These are phyloP conservation scores for Tetragnatha versicolor DNA, from an alignment of 1,140 invertebrate genomes.

Conservation along the genomic window DNA sequence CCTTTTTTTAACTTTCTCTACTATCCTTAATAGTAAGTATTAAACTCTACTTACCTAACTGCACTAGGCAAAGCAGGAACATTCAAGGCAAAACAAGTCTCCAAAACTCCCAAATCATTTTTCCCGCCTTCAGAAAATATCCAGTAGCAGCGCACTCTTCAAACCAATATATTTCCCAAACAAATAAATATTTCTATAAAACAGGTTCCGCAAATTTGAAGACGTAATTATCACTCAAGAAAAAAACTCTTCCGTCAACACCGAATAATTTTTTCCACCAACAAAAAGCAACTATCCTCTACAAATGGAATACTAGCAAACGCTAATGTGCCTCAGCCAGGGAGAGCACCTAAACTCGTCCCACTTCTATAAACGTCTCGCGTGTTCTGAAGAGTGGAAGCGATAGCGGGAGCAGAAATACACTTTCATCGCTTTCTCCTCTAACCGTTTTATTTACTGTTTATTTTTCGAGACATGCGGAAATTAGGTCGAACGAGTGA, in stretches of 20 bases:
- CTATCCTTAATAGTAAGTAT: too few relatives aligned
- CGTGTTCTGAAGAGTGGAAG: conserved; percentile 5
- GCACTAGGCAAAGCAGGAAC: too few relatives aligned
- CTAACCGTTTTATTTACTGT: conserved; percentile 10
- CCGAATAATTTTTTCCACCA: not conserved
- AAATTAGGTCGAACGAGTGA: conserved; percentile 37
- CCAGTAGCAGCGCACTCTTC: not conserved
- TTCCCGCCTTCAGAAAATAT: conserved; percentile 21
- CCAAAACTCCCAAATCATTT: too few relatives aligned
- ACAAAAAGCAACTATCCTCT: not conserved
- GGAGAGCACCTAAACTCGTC: conserved; percentile 1
- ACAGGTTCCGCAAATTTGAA: not conserved
- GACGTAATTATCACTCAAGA: not conserved
- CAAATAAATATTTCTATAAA: conserved; percentile 8
- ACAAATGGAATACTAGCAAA: not conserved
- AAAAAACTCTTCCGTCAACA: not conserved
- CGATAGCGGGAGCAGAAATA: conserved; percentile 27
- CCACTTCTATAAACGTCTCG: not conserved
- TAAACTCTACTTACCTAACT: too few relatives aligned
- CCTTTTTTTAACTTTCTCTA: too few relatives aligned
- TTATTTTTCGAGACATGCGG: conserved; percentile 3
- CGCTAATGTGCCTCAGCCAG: not conserved
- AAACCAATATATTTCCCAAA: too few relatives aligned
- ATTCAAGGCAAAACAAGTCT: too few relatives aligned
- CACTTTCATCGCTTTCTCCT: conserved; percentile 11